Conservation (phyloP, 2,888 invertebrate species). For the Chymomyza caudatula region DNA sequence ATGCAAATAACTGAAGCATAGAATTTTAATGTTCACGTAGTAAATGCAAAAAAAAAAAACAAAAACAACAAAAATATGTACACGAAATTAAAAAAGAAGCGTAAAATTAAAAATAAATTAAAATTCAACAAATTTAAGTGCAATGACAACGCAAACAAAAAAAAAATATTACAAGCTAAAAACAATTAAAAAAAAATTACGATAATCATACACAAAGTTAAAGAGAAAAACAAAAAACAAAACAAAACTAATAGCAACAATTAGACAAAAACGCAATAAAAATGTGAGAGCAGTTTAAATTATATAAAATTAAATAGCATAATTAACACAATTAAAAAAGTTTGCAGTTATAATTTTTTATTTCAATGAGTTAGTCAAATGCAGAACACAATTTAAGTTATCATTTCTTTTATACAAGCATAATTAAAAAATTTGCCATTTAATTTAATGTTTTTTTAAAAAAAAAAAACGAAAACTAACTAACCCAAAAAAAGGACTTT, state of each 20-base stretch:
- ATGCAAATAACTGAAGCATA: slow-evolving; percentile 34
- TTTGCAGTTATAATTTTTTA: slow-evolving; percentile 12
- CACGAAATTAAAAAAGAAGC: slow-evolving; percentile 25
- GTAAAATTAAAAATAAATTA: slow-evolving; percentile 22
- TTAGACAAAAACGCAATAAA: slow-evolving; percentile 42
- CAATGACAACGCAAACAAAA: slow-evolving; percentile 13
- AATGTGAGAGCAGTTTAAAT: slow-evolving; percentile 41
- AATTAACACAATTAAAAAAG: slow-evolving; percentile 44
- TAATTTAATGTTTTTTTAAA: slow-evolving; percentile 19
- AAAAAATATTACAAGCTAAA: slow-evolving; percentile 12
- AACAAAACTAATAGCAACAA: slow-evolving; percentile 37
- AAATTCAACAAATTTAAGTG: slow-evolving; percentile 14
- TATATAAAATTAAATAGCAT: slow-evolving; percentile 38
- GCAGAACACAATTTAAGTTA: slow-evolving; percentile 20
- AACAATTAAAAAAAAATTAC: slow-evolving; percentile 36
- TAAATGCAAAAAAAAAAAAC: slow-evolving; percentile 27
- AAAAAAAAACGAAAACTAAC: slow-evolving; percentile 3
- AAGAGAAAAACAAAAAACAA: slow-evolving; percentile 17
- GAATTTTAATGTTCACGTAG: slow-evolving; percentile 65
- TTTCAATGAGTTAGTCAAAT: slow-evolving; percentile 23
- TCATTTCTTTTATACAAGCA: slow-evolving; percentile 28
- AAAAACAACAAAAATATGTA: slow-evolving; percentile 33
- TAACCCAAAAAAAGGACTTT: slow-evolving; percentile 1
- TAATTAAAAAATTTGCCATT: slow-evolving; percentile 27
- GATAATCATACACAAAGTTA: slow-evolving; percentile 57